phyloP scores from a whole-genome alignment of 2,113 vertebrate species.

The Nannobrachium achirus region DNA sequence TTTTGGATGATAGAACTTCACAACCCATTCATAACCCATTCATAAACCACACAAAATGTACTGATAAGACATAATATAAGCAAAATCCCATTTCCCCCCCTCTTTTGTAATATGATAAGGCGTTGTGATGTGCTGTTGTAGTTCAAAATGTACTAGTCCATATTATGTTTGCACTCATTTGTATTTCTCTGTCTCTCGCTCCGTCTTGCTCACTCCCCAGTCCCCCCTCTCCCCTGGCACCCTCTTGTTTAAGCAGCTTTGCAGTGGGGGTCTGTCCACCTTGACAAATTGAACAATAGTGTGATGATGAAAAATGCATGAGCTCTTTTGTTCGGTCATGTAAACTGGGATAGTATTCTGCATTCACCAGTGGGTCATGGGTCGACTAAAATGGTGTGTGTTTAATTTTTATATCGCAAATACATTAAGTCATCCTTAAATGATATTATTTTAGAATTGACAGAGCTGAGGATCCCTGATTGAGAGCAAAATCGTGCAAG shows the following conservation, averaged over 20 bases:
- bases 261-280: conserved; percentile 32
- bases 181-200: background rate
- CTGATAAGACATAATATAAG: background rate
- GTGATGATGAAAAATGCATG: conserved; percentile 65
- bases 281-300: conserved; percentile 57
- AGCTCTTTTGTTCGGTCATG: conserved; percentile 56
- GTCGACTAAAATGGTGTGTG: too few relatives aligned
- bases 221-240: background rate
- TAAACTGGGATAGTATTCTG: conserved; percentile 59
- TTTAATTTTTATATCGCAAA: too few relatives aligned
- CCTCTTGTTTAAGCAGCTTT: conserved; percentile 12
- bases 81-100: background rate
- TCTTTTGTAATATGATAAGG: background rate
- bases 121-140: background rate
- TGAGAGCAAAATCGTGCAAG: too few relatives aligned
- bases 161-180: background rate
- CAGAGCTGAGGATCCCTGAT: too few relatives aligned
- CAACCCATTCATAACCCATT: background rate
- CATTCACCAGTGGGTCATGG: background rate
- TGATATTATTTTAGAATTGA: too few relatives aligned
- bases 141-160: conserved; percentile 15
- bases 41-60: too few relatives aligned
- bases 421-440: too few relatives aligned
- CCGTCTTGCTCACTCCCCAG: background rate
- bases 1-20: background rate